Base-by-base conservation (phyloP, 2,113 vertebrate species). In the Brachionichthys hirsutus region DNA sequence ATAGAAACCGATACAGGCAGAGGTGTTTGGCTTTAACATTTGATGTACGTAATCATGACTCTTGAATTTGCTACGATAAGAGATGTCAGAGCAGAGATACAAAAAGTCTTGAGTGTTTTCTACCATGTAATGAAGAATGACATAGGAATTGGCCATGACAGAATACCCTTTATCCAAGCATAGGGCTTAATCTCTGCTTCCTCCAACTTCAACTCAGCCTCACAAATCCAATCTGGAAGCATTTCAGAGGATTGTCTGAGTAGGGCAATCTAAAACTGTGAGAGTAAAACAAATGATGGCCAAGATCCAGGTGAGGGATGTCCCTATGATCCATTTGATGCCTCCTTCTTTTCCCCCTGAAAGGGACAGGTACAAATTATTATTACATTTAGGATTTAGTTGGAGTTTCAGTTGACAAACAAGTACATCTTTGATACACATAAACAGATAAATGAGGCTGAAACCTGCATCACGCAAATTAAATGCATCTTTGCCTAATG, bases 191-290 rank as follows among this genome's bases (percentile, higher is more conserved):
- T 63, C 70, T 62, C 16, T 42, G 20, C 35, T 46, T 13, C 41
- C 34, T 18, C 62, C 50, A 62, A 69, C 70, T 71, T 67, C 1
- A 4, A 60, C 17, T 14, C 47, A 12, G 41, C 16, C 14, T 24
- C 66, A 66, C 58, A 80, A 83, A 80, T 82, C 78, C 76, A 62
- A 64, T 48, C 43, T 30, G 58, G 65, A 84, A 80, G 77, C 75
- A 69, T 82, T 85, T 87, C 63, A 83, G 54, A 73, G 49, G 40
- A 84, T 82, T 86, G 78, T 76, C 71, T 74, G 53, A 70, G 50
- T 52, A 30, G 35, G 60, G 43, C 44, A 83, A 76, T 78, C 81
- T 60, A 24, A 62, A 77, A 57, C 50, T 55, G 35, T 24, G 44
- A 46, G 70, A 54, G 51, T 54, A 46, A 57, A 77, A 72, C 24